phyloP scores from a whole-genome alignment of 2,797 vertebrate genomes.

The Neosilurus hyrtlii region DNA sequence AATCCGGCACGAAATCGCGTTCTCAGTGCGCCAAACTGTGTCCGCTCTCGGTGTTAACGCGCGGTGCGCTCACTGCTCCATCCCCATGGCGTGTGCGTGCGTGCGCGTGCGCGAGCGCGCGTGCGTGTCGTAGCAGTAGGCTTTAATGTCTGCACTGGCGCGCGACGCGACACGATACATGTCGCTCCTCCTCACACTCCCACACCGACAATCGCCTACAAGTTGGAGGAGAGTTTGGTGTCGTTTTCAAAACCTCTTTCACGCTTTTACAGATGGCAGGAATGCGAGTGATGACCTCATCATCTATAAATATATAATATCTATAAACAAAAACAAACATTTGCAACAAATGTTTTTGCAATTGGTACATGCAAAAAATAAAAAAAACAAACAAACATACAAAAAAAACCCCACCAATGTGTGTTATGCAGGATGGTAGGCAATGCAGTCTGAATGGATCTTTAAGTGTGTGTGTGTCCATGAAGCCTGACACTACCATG shows the following conservation, averaged over 20 bases:
- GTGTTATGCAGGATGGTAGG: neutral
- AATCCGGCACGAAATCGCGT: slow-evolving; percentile 29
- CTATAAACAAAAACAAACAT: too few species aligned
- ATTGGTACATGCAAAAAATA: neutral
- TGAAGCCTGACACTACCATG: slow-evolving; percentile 1
- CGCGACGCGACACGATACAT: slow-evolving; percentile 32
- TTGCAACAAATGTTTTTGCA: too few species aligned
- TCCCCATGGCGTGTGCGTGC: slow-evolving; percentile 20
- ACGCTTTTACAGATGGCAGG: neutral
- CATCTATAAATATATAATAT: neutral
- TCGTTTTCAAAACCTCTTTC: neutral
- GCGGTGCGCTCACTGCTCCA: slow-evolving; percentile 43
- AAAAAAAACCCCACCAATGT: too few species aligned
- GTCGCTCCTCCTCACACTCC: slow-evolving; percentile 47
- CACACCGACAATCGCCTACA: slow-evolving; percentile 50
- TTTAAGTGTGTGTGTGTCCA: neutral
- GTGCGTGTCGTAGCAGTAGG: slow-evolving; percentile 10
- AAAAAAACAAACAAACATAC: too few species aligned
- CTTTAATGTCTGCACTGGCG: slow-evolving; percentile 47
- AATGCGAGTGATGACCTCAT: neutral
- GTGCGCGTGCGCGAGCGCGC: neutral
- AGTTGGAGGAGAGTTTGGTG: slow-evolving; percentile 34
- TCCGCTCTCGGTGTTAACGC: slow-evolving; percentile 29
- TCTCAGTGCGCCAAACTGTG: slow-evolving; percentile 20
- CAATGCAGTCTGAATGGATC: neutral